phyloP scores from a whole-genome alignment of 2,797 vertebrate species.

The Diceros bicornis region DNA sequence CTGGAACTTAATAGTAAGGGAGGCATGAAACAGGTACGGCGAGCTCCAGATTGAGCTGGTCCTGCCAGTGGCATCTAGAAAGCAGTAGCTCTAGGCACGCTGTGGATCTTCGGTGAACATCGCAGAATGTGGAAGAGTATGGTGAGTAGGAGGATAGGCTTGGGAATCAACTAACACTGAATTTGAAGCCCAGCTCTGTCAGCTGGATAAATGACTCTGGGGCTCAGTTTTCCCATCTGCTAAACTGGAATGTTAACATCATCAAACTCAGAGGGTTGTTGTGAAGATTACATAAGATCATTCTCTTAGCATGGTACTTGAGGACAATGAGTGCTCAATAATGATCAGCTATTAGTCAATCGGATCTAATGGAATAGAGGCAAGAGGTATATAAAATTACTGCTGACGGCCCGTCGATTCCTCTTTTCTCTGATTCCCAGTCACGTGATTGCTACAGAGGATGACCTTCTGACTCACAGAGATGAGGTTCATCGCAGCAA shows the following conservation, averaged over 20 bases:
- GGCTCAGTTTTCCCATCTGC: slow-evolving; percentile 68
- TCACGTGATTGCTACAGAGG: neutral
- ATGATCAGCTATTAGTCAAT: slow-evolving; percentile 55
- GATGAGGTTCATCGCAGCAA: slow-evolving; percentile 72
- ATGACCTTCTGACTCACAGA: slow-evolving; percentile 80
- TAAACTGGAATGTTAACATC: neutral
- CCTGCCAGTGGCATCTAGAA: neutral
- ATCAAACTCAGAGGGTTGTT: neutral
- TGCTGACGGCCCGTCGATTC: slow-evolving; percentile 39
- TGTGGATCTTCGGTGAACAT: neutral
- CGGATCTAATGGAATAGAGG: slow-evolving; percentile 57
- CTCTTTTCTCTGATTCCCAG: slow-evolving; percentile 71
- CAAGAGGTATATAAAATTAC: slow-evolving; percentile 69
- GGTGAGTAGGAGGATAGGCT: neutral
- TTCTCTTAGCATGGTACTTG: neutral
- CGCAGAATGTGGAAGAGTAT: neutral
- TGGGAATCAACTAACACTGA: neutral
- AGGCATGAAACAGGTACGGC: neutral
- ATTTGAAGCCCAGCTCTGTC: neutral
- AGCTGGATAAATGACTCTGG: too few relatives aligned
- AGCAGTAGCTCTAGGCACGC: neutral
- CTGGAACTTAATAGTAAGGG: neutral
- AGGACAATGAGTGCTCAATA: slow-evolving; percentile 38
- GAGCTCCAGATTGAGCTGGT: neutral
- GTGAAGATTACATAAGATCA: neutral